Evolutionary conservation across 2,113 vertebrate species (phyloP).

Genomic region (Carassius auratus): DNA sequence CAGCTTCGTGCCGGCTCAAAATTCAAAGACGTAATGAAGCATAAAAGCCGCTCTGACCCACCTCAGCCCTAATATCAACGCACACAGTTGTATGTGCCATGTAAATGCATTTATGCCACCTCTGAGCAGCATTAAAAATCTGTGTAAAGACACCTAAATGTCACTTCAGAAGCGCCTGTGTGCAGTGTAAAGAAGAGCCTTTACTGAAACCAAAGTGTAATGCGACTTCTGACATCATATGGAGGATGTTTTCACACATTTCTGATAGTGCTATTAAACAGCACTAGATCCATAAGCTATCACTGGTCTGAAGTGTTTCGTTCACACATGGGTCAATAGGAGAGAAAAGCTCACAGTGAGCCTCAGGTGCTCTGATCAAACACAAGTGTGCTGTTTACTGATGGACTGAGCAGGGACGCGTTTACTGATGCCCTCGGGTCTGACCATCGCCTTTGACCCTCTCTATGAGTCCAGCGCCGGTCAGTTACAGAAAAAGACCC

Average conservation of each 20-base stretch:
- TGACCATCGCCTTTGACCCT: neutral
- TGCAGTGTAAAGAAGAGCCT: neutral
- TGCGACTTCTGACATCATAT: neutral
- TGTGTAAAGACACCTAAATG: neutral
- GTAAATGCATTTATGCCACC: neutral
- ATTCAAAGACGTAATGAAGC: neutral
- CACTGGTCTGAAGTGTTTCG: constrained; percentile 37
- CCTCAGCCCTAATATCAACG: no score
- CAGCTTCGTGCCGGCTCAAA: no score
- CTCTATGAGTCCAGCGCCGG: neutral
- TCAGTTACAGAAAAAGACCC: neutral
- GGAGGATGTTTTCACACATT: neutral
- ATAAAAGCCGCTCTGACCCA: no score
- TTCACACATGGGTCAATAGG: constrained; percentile 9
- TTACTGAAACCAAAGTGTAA: no score
- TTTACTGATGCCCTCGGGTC: constrained; percentile 18
- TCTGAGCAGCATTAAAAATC: no score
- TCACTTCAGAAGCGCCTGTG: neutral
- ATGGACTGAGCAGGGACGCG: neutral
- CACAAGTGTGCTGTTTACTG: neutral
- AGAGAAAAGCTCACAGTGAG: neutral
- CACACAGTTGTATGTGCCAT: no score
- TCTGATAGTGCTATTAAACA: neutral
- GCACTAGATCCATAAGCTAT: neutral
- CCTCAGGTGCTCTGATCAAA: neutral